Evolutionary conservation across 2,888 invertebrate species (phyloP).

Genomic region (Cheilosia urbana): DNA sequence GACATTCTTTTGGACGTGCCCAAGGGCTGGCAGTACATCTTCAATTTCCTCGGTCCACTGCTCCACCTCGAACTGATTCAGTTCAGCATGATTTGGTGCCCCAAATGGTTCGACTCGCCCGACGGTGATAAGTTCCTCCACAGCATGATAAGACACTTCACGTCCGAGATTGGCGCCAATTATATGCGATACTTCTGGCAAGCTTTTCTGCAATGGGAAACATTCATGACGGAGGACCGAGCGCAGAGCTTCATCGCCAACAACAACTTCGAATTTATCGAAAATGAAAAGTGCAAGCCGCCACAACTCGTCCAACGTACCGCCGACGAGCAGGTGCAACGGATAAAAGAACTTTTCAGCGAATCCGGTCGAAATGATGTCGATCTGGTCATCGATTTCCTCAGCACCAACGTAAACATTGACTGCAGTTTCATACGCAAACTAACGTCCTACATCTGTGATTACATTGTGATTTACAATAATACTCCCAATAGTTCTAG

Average conservation of each 20-base stretch:
- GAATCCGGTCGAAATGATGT: constrained; percentile 76
- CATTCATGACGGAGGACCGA: constrained; percentile 77
- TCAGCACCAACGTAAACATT: constrained; percentile 82
- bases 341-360: constrained; percentile 79
- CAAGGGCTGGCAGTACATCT: constrained; percentile 80
- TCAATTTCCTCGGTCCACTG: constrained; percentile 81
- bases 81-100: constrained; percentile 79
- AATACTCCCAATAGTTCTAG: constrained; percentile 65
- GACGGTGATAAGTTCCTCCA: constrained; percentile 79
- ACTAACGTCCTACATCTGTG: constrained; percentile 81
- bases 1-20: constrained; percentile 81
- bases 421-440: constrained; percentile 80
- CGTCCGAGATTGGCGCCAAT: constrained; percentile 80
- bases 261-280: constrained; percentile 79
- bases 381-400: constrained; percentile 82
- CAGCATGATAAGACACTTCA: constrained; percentile 80
- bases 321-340: constrained; percentile 79
- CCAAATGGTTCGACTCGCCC: constrained; percentile 78
- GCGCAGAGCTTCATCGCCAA: constrained; percentile 77
- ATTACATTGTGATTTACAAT: constrained; percentile 79
- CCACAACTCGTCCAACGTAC: constrained; percentile 54
- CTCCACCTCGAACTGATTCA: constrained; percentile 79
- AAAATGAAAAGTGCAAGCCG: constrained; percentile 76
- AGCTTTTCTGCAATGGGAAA: constrained; percentile 78
- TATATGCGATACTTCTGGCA: constrained; percentile 80